These are phyloP conservation scores for Caenorhabditis sulstoni DNA, from an alignment of 2,888 invertebrate genomes.

Conservation along the genomic window DNA sequence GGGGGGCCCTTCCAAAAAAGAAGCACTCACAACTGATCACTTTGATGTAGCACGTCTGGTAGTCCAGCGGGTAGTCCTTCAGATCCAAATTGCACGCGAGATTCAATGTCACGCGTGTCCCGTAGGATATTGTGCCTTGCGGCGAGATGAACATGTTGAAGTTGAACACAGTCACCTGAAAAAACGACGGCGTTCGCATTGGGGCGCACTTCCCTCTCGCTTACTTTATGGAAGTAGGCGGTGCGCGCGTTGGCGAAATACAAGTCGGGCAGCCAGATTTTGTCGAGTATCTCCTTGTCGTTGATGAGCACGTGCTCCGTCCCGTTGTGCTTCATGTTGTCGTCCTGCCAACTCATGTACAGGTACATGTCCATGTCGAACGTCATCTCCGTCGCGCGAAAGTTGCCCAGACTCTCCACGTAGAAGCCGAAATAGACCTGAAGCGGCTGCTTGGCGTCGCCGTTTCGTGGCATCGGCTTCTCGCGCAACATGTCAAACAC, in stretches of 20 bases:
- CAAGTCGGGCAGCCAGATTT: slow-evolving; percentile 75
- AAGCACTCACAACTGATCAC: slow-evolving; percentile 94
- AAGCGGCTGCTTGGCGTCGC: slow-evolving; percentile 43
- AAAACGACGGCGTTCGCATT: not conserved
- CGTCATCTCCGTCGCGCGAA: slow-evolving; percentile 74
- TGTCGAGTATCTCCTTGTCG: slow-evolving; percentile 70
- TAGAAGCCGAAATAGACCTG: slow-evolving; percentile 73
- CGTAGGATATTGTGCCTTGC: slow-evolving; percentile 72
- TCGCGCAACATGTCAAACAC: slow-evolving; percentile 58
- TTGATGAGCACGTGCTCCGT: slow-evolving; percentile 71
- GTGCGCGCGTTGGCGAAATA: slow-evolving; percentile 76
- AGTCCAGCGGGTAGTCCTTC: slow-evolving; percentile 97
- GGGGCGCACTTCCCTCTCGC: slow-evolving; percentile 11
- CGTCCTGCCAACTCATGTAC: slow-evolving; percentile 76
- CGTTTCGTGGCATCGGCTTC: slow-evolving; percentile 65
- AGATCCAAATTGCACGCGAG: slow-evolving; percentile 98
- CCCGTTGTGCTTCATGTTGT: slow-evolving; percentile 66
- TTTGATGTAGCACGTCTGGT: slow-evolving; percentile 98
- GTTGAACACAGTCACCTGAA: slow-evolving; percentile 73
- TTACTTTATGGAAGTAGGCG: slow-evolving; percentile 74
- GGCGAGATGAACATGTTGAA: slow-evolving; percentile 75
- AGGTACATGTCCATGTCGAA: slow-evolving; percentile 77
- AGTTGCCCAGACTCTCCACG: slow-evolving; percentile 74
- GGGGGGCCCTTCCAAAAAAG: slow-evolving; percentile 3
- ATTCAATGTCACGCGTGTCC: slow-evolving; percentile 69